Evolutionary conservation across 2,888 invertebrate genomes (phyloP), one percentile per base, ranked within the genome.

Genomic region (Scaptomyza tumidula): DNA sequence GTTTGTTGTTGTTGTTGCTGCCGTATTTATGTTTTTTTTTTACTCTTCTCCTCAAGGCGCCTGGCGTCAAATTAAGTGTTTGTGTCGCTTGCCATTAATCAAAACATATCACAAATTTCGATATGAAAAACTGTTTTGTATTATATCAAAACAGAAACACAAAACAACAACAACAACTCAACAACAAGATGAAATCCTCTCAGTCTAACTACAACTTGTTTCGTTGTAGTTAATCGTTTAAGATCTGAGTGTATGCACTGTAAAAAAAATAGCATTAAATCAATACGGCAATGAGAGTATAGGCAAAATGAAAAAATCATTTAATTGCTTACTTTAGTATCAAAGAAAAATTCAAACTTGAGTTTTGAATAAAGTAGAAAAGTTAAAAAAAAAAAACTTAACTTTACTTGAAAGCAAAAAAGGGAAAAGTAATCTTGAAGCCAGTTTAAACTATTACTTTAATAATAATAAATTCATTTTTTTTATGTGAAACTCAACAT

Each of bases 41-140:
- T 48, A 9, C 31, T 62, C 54, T 45, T 53, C 65, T 72, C 62
- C 62, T 72, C 50, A 75, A 83, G 90, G 90, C 90, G 90, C 90
- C 90, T 90, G 76, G 89, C 89, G 90, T 89, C 89, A 90, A 90
- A 90, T 90, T 90, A 90, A 90, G 89, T 90, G 90, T 90, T 90
- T 90, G 88, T 89, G 90, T 90, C 89, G 86, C 82, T 88, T 67
- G 77, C 80, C 90, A 90, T 90, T 90, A 90, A 90, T 90, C 90
- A 90, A 78, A 80, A 83, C 88, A 86, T 86, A 86, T 87, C 86
- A 86, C 76, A 86, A 87, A 70, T 82, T 88, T 88, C 89, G 85
- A 86, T 86, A 86, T 86, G 85, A 86, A 89, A 89, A 86, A 86
- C 71, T 89, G 80, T 86, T 84, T 84, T 85, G 89, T 86, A 88